Base-by-base conservation (phyloP, 1,140 invertebrate species). In the Heliconius hermathena region DNA sequence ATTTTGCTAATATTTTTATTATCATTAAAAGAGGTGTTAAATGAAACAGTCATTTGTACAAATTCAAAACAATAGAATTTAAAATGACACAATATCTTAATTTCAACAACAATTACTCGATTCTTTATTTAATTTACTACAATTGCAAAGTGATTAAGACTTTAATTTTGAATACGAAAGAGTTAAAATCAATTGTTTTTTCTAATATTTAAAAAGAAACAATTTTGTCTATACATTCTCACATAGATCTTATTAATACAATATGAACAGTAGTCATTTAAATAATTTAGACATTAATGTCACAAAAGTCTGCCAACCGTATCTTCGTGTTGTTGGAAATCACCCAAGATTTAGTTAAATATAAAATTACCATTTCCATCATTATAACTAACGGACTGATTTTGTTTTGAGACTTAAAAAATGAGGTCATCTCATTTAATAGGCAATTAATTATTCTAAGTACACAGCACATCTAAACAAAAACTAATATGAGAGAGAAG, bases 391-490 rank as follows among this genome's bases (percentile, higher is more conserved):
- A 86, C 92, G 92, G 92, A 94, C 92, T 92, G 91, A 87, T 91
- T 91, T 89, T 85, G 26, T 84, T 85, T 85, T 83, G 91, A 93
- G 90, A 92, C 90, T 92, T 90, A 88, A 89, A 83, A 88, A 92
- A 88, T 91, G 91, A 92, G 88, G 89, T 86, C 79, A 84, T 88
- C 86, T 86, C 88, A 82, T 81, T 81, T 81, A 84, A 85, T 91
- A 91, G 88, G 89, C 89, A 89, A 90, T 88, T 88, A 88, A 91
- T 92, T 91, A 91, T 84, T 82, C 93, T 94, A 94, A 92, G 87
- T 94, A 93, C 91, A 94, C 91, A 92, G 92, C 93, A 94, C 93
- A 94, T 92, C 91, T 93, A 93, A 66, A 66, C 86, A 82, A 90
- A 93, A 94, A 91, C 91, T 94, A 93, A 89, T 86, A 82, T 85